Evolutionary conservation across 1,140 invertebrate genomes (phyloP).

Genomic region (Pteromalus puparum): DNA sequence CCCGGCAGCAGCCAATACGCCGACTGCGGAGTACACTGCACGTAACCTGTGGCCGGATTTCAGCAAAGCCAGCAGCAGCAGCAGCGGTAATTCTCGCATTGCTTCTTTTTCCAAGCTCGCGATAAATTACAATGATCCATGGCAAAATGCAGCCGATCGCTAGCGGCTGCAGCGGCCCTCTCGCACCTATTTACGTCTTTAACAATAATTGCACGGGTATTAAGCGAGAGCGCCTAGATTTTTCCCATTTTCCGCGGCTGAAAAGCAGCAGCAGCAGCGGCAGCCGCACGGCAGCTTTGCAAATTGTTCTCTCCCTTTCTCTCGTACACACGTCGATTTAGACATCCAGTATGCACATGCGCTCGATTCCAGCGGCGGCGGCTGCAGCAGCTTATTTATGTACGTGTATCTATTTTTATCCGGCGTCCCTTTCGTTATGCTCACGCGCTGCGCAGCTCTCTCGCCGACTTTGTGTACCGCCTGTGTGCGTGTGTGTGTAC

Average conservation of each 20-base stretch:
- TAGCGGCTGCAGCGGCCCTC: background rate
- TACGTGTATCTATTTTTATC: conserved; percentile 28
- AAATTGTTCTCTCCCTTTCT: conserved; percentile 33
- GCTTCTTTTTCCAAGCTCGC: conserved; percentile 6
- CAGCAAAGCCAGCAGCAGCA: background rate
- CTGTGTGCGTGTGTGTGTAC: no score
- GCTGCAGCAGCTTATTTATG: background rate
- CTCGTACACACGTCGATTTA: background rate
- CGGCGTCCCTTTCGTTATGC: conserved; percentile 25
- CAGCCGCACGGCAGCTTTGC: background rate
- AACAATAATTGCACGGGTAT: conserved; percentile 28
- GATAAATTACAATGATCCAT: conserved; percentile 21
- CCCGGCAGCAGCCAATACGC: no score
- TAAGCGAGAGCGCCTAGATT: background rate
- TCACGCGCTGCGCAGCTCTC: background rate
- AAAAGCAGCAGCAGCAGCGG: background rate
- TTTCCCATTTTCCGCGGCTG: background rate
- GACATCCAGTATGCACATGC: background rate
- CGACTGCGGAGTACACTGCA: background rate
- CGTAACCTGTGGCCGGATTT: background rate
- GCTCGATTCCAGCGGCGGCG: conserved; percentile 1
- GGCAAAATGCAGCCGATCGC: conserved; percentile 12
- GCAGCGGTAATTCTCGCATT: background rate
- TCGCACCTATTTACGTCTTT: conserved; percentile 30
- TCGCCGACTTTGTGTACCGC: background rate